Evolutionary conservation across 1,140 invertebrate species (phyloP), one percentile per base, ranked within the genome.

Genomic region (Ceratosolen fusciceps): DNA sequence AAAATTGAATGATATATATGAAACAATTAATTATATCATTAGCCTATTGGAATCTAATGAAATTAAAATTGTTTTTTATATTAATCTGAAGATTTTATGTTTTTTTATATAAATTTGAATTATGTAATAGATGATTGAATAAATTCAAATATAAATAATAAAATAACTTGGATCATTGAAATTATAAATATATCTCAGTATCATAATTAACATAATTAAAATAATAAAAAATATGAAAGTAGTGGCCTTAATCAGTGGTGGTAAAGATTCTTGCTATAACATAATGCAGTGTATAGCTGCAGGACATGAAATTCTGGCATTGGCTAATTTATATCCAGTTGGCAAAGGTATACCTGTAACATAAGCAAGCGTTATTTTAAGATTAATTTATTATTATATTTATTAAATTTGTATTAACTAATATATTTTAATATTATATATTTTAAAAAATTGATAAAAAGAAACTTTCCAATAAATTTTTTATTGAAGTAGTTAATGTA

Each of bases 181-280:
- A 54, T 73, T 34, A 47, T 21, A 62, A 68, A 24, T 12, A 52
- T 34, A 37, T 34, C 56, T 74, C 9, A 74, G n/a, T 9, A 74
- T 1, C 14, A 31, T 4, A 68, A 47, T 19, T 24, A 80, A 39
- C 37, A 43, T 71, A 75, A 71, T 8, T 43, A 43, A 5, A 43
- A 7, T n/a, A 72, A 65, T n/a, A 31, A 65, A 34, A 26, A 75
- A 92, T 88, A 98, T 98, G 96, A 95, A 93, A 90, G 95, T 97
- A 77, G 96, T 97, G 77, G 96, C 95, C 75, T 92, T 98, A 87
- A 93, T 97, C 83, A 99, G 97, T 91, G 98, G 98, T 85, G 98
- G 98, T 79, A 99, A 99, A 91, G 99, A 99, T 91, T 99, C 98
- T 91, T 98, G 96, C 91, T 99, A 96, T 91, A 99, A 98, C 89